Percentiles rank a stretch among this genome's conserved stretches.
Conservation (phyloP, 2,888 invertebrate genomes). For the Malachius bipustulatus region DNA sequence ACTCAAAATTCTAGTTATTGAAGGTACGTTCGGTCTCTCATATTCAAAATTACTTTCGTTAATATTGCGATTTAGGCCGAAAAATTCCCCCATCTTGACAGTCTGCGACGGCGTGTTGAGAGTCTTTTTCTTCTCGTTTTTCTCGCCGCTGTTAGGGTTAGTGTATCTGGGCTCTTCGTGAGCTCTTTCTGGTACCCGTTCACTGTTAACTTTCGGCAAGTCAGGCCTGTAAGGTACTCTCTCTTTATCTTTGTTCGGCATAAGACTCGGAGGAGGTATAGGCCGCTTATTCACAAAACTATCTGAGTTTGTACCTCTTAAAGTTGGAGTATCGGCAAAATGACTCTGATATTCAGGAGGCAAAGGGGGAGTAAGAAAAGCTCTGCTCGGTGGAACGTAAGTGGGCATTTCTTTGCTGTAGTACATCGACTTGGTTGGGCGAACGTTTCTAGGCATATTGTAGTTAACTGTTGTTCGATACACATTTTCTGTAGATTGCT, state of each 20-base stretch:
- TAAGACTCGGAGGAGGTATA: constrained; percentile 71
- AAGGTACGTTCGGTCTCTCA: constrained; percentile 48
- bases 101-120: constrained; percentile 65
- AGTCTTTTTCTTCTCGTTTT: constrained; percentile 54
- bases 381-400: constrained; percentile 69
- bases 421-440: constrained; percentile 47
- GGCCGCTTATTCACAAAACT: constrained; percentile 61
- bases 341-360: constrained; percentile 77
- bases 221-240: constrained; percentile 71
- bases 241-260: constrained; percentile 63
- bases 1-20: constrained; percentile 72
- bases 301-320: constrained; percentile 53
- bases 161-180: constrained; percentile 14
- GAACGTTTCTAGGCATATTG: constrained; percentile 48
- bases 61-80: constrained; percentile 29
- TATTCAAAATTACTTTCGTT: constrained; percentile 36
- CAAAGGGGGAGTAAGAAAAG: constrained; percentile 66
- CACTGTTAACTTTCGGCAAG: constrained; percentile 35
- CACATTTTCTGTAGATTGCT: constrained; percentile 31
- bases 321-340: constrained; percentile 79
- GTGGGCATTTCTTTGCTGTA: constrained; percentile 62
- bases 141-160: constrained; percentile 20
- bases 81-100: constrained; percentile 36
- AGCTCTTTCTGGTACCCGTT: constrained; percentile 24
- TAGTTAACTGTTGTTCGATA: constrained; percentile 37